Evolutionary conservation across 2,113 vertebrate genomes (phyloP).

Genomic region (Dicrurus megarhynchus): DNA sequence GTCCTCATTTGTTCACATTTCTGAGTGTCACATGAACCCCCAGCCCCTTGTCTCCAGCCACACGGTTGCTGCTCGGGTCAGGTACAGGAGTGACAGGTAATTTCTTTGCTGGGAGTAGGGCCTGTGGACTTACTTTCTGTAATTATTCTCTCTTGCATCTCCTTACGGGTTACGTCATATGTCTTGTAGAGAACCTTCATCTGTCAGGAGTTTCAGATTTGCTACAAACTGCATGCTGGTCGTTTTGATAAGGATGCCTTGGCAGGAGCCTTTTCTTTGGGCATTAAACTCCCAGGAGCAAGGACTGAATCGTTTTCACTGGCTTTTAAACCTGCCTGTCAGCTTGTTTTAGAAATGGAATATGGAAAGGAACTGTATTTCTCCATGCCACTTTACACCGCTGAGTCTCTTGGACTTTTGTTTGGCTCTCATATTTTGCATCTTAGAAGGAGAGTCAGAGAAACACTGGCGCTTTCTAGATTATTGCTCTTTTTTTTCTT

Average conservation of each 20-base stretch:
- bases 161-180: background rate
- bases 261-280: background rate
- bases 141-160: background rate
- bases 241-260: background rate
- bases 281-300: background rate
- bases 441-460: background rate
- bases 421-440: background rate
- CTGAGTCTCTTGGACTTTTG: background rate
- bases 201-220: background rate
- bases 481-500: rapidly evolving
- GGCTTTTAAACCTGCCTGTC: background rate
- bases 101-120: background rate
- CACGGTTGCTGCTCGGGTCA: rapidly evolving
- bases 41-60: background rate
- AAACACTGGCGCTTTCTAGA: background rate
- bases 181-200: background rate
- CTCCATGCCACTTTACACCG: background rate
- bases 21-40: background rate
- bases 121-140: background rate
- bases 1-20: background rate
- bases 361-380: background rate
- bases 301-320: background rate
- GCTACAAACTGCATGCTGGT: background rate
- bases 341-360: background rate
- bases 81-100: background rate